phyloP scores from a whole-genome alignment of 2,113 vertebrate genomes.

The Poicephalus meyeri region DNA sequence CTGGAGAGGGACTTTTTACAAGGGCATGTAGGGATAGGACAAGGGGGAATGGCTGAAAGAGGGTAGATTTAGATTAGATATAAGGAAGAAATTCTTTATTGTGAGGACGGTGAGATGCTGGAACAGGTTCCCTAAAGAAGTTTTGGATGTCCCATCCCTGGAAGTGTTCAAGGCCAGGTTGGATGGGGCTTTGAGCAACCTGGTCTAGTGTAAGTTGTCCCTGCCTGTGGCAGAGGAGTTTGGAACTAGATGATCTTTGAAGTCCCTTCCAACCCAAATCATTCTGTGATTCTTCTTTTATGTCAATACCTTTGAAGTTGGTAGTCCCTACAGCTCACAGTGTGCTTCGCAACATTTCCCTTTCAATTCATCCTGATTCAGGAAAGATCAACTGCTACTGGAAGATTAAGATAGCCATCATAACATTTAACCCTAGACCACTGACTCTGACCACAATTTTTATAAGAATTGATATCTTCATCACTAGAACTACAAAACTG shows the following conservation, averaged over 20 bases:
- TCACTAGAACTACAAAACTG: background rate
- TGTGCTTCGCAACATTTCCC: background rate
- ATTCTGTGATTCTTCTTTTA: background rate
- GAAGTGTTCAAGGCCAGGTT: background rate
- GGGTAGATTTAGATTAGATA: background rate
- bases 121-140: background rate
- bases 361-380: background rate
- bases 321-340: background rate
- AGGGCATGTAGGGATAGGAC: background rate
- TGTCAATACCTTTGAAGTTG: background rate
- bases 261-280: background rate
- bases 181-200: background rate
- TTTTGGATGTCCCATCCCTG: background rate
- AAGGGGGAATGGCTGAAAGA: background rate
- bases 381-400: background rate
- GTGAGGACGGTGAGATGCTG: background rate
- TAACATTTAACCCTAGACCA: background rate
- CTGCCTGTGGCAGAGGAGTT: background rate
- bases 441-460: background rate
- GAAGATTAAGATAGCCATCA: background rate
- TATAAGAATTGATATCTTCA: background rate
- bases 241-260: background rate
- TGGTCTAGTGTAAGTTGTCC: background rate
- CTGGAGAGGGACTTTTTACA: background rate
- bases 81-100: background rate